These are phyloP conservation scores for Argyrosomus regius DNA, from an alignment of 2,797 vertebrate genomes.

Conservation along the genomic window DNA sequence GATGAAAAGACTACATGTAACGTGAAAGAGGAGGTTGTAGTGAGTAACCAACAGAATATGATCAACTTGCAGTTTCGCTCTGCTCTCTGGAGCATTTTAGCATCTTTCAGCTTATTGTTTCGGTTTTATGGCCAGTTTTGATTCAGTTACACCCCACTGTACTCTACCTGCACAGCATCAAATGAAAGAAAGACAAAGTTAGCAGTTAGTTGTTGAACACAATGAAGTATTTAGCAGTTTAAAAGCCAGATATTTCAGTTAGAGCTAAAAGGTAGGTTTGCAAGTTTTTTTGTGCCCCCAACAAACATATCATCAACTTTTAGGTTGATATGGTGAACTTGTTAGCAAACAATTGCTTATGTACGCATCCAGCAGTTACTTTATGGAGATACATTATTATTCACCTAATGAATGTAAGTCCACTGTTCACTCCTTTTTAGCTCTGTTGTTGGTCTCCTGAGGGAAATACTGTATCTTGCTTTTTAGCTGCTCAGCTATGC, in stretches of 20 bases:
- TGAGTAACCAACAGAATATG: slow-evolving; percentile 10
- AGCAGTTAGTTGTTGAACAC: too few species aligned
- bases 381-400: neutral
- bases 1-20: slow-evolving; percentile 37
- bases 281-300: too few species aligned
- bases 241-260: too few species aligned
- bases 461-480: neutral
- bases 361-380: neutral
- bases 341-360: neutral
- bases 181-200: too few species aligned
- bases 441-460: slow-evolving; percentile 5
- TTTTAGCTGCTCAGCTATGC: neutral
- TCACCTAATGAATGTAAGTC: neutral
- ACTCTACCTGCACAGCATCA: too few species aligned
- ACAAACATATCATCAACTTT: too few species aligned
- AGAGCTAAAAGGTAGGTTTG: too few species aligned
- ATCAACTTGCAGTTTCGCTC: neutral
- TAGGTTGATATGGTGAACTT: neutral
- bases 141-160: neutral
- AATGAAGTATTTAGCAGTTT: too few species aligned
- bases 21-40: neutral
- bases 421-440: neutral
- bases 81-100: slow-evolving; percentile 8
- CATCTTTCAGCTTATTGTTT: neutral
- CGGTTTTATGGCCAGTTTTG: neutral